Conservation (phyloP, 1,140 invertebrate species). For the Agraylea sexmaculata region DNA sequence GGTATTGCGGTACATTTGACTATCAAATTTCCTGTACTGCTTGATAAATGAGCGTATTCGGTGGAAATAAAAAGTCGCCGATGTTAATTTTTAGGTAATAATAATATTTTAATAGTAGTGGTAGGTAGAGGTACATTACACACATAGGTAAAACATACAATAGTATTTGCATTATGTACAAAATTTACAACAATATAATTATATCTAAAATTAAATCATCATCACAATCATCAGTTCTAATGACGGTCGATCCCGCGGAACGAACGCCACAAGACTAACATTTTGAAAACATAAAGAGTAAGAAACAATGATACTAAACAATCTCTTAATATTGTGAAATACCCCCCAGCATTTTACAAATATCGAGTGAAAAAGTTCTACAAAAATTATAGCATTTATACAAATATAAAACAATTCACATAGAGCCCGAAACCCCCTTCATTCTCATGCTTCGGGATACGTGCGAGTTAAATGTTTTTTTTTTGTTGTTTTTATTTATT, state of each 20-base stretch:
- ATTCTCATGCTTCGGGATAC: too few relatives aligned
- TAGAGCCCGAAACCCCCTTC: too few relatives aligned
- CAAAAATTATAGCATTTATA: not conserved
- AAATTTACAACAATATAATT: conserved; percentile 39
- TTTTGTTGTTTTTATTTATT: too few relatives aligned
- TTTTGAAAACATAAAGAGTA: conserved; percentile 24
- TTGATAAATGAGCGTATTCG: not conserved
- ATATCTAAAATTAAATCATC: conserved; percentile 27
- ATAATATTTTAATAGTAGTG: conserved; percentile 46
- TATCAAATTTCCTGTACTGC: too few relatives aligned
- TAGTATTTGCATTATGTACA: conserved; percentile 46
- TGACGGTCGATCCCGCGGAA: conserved; percentile 39
- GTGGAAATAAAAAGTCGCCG: conserved; percentile 12
- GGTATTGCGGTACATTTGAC: too few relatives aligned
- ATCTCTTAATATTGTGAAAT: conserved; percentile 27
- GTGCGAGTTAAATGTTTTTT: too few relatives aligned
- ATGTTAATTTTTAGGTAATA: conserved; percentile 25
- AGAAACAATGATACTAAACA: conserved; percentile 18
- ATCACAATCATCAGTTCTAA: conserved; percentile 35
- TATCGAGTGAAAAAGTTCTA: conserved; percentile 24
- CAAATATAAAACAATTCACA: not conserved
- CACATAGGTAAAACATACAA: conserved; percentile 43
- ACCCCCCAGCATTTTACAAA: conserved; percentile 31
- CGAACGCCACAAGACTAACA: conserved; percentile 32
- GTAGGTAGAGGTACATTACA: conserved; percentile 46